These are phyloP conservation scores for Cyphomyrmex costatus DNA, from an alignment of 1,140 invertebrate species.

Conservation along the genomic window DNA sequence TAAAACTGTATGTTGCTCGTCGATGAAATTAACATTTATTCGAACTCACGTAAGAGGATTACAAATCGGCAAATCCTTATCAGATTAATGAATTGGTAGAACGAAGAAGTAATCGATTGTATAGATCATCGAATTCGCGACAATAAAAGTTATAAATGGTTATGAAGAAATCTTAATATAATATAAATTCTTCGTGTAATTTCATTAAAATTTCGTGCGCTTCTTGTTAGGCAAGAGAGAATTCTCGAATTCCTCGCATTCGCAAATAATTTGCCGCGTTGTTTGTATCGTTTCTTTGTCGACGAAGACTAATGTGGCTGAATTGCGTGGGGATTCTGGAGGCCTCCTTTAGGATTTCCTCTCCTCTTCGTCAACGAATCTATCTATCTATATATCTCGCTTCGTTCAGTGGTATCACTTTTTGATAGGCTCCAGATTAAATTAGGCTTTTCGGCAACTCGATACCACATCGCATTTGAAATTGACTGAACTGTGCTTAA, in stretches of 20 bases:
- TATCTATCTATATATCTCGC: background rate
- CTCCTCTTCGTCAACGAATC: constrained; percentile 4
- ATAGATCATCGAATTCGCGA: constrained; percentile 16
- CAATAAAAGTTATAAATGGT: background rate
- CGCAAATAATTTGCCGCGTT: constrained; percentile 40
- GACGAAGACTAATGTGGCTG: constrained; percentile 68
- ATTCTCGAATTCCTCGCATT: constrained; percentile 52
- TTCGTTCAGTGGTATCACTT: background rate
- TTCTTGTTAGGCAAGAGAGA: constrained; percentile 21
- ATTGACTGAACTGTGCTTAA: constrained; percentile 80
- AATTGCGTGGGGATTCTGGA: constrained; percentile 64
- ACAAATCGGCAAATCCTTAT: constrained; percentile 18
- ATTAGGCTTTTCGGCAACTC: constrained; percentile 76
- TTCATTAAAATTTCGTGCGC: background rate
- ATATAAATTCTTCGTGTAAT: background rate
- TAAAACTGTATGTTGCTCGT: background rate
- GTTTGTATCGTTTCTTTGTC: constrained; percentile 41
- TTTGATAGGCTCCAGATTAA: constrained; percentile 54
- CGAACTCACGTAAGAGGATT: background rate
- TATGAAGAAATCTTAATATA: background rate
- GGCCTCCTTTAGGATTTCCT: constrained; percentile 61
- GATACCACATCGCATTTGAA: constrained; percentile 77
- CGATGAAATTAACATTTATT: constrained; percentile 31
- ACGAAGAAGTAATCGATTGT: constrained; percentile 16
- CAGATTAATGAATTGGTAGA: background rate